phyloP scores from a whole-genome alignment of 2,888 invertebrate genomes.

The Phyllotreta cruciferae region DNA sequence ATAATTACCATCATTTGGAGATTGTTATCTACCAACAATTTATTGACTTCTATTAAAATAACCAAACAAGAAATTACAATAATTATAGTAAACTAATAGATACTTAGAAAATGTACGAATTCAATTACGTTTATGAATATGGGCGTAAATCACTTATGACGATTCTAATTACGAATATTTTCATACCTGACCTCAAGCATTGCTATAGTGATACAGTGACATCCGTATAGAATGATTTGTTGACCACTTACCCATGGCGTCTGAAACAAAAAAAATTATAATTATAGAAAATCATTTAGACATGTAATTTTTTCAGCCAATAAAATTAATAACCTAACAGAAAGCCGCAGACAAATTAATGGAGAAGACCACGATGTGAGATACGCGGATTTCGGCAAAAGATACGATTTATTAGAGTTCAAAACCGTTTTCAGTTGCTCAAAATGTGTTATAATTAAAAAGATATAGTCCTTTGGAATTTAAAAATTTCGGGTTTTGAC shows the following conservation, averaged over 20 bases:
- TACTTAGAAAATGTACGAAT: neutral
- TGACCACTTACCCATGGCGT: conserved; percentile 79
- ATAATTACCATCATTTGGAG: conserved; percentile 6
- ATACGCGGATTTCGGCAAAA: no score
- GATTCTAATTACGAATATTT: neutral
- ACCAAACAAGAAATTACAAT: conserved; percentile 15
- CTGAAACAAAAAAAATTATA: conserved; percentile 71
- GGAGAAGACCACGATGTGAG: neutral
- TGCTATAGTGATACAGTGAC: conserved; percentile 42
- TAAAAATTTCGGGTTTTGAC: no score
- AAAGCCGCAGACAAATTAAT: conserved; percentile 41
- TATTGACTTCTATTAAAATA: conserved; percentile 9
- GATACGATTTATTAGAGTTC: no score
- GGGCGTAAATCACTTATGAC: conserved; percentile 1
- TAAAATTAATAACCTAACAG: neutral
- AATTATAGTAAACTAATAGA: conserved; percentile 7
- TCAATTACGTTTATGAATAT: neutral
- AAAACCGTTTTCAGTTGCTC: no score
- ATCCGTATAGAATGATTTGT: conserved; percentile 43
- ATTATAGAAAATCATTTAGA: conserved; percentile 35
- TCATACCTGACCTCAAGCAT: conserved; percentile 40
- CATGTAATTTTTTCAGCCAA: neutral
- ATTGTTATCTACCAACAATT: conserved; percentile 1
- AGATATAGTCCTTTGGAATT: no score
- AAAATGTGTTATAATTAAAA: no score